Evolutionary conservation across 2,113 vertebrate species (phyloP).

Genomic region (Forbesichthys papilliferus): DNA sequence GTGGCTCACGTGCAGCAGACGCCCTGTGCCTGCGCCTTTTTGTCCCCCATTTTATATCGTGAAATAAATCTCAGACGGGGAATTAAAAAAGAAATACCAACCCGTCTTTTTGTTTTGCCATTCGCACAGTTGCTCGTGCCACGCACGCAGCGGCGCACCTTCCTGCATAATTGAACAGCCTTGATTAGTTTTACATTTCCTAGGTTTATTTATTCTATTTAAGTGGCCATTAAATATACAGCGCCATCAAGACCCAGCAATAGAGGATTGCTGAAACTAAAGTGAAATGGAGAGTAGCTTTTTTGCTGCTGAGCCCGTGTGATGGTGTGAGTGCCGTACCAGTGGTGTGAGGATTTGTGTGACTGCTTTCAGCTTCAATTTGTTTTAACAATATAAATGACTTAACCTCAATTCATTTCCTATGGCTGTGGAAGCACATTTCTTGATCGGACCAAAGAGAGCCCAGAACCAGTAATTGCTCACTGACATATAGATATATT

Average conservation of each 20-base stretch:
- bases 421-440: conserved; percentile 59
- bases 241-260: conserved; percentile 7
- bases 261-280: conserved; percentile 15
- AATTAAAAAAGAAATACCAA: conserved; percentile 1
- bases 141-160: conserved; percentile 53
- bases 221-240: conserved; percentile 52
- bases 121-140: conserved; percentile 52
- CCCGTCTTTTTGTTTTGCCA: conserved; percentile 13
- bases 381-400: conserved; percentile 72
- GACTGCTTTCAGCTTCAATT: conserved; percentile 64
- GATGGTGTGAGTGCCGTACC: conserved; percentile 47
- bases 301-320: conserved; percentile 37
- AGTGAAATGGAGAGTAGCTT: conserved; percentile 39
- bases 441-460: conserved; percentile 68
- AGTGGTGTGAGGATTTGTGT: conserved; percentile 21
- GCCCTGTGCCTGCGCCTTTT: conserved; percentile 64
- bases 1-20: conserved; percentile 30
- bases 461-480: conserved; percentile 67
- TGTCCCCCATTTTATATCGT: conserved; percentile 77
- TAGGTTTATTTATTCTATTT: conserved; percentile 65
- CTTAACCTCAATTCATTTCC: conserved; percentile 68
- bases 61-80: conserved; percentile 69
- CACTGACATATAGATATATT: conserved; percentile 61
- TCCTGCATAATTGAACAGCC: conserved; percentile 76
- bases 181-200: conserved; percentile 80